These are phyloP conservation scores for Pangasius sanitwongsei DNA, from an alignment of 2,797 vertebrate species.

Conservation along the genomic window DNA sequence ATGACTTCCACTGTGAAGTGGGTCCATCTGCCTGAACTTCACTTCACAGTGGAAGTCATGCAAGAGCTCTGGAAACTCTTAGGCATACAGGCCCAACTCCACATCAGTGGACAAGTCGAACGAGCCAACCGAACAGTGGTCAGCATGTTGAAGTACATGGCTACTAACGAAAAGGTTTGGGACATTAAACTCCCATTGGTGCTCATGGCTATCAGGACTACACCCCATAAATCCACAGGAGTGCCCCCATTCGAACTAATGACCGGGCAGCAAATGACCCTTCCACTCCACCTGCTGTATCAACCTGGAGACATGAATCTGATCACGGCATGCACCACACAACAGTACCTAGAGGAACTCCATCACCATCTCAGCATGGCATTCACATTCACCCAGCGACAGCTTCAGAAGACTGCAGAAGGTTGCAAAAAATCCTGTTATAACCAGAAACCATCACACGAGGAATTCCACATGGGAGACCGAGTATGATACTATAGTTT, in stretches of 20 bases:
- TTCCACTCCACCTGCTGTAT: background rate
- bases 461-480: background rate
- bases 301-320: background rate
- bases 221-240: rapidly evolving
- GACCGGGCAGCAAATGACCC: background rate
- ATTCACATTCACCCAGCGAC: background rate
- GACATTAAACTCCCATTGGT: background rate
- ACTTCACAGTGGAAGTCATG: too few species aligned
- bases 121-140: slow-evolving; percentile 20
- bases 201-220: background rate
- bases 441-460: background rate
- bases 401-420: background rate
- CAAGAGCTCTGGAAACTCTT: too few species aligned
- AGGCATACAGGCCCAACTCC: slow-evolving; percentile 16
- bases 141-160: background rate
- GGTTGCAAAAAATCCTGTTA: background rate
- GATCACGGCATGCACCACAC: background rate
- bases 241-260: background rate
- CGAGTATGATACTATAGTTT: background rate
- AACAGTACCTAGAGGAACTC: background rate
- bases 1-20: too few species aligned
- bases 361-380: background rate
- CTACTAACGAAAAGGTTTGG: background rate
- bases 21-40: too few species aligned
- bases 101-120: slow-evolving; percentile 44